Base-by-base conservation (phyloP, 2,888 invertebrate species). In the Cyclophora punctaria region DNA sequence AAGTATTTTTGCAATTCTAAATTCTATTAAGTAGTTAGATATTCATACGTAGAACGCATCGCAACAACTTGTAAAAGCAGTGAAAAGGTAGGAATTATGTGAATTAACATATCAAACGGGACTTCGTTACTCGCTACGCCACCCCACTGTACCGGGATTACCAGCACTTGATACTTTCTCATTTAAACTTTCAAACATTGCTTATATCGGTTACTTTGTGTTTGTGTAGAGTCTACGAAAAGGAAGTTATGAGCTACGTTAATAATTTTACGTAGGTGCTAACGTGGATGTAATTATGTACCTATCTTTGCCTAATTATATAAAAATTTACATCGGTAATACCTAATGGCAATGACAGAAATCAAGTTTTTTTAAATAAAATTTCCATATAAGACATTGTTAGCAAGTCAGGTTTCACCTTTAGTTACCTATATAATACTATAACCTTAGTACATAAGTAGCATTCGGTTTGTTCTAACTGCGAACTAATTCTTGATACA, bases 41-140 rank as follows among this genome's bases (percentile, higher is more conserved):
- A 63, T 63, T 59, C 55, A 60, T 58, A 62, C 59, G 59, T 62
- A 60, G 58, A 61, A 62, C 64, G 59, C 64, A 67, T 62, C 63
- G 66, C 57, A 63, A 65, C 65, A 66, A 67, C 67, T 74, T 70
- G 68, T 73, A 74, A 79, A 80, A 77, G 77, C 77, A 76, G 71
- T 66, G 76, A 83, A 80, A 81, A 80, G 73, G 77, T 74, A 69
- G 63, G 70, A 80, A 81, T 83, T 82, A 83, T 75, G 53, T 52
- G 70, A 78, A 85, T 84, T 83, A 81, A 77, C 85, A 85, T 85
- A 83, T 84, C 85, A 85, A 85, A 84, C 80, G 78, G 67, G 68
- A 64, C 67, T 78, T 76, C 78, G 76, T 78, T 77, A 77, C 67
- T 72, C 75, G 76, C 70, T 67, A 73, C 71, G 68, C 73, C 73